Percentiles rank a stretch among this genome's conserved stretches.
phyloP scores from a whole-genome alignment of 2,888 invertebrate species.

The Acronicta leporina region DNA sequence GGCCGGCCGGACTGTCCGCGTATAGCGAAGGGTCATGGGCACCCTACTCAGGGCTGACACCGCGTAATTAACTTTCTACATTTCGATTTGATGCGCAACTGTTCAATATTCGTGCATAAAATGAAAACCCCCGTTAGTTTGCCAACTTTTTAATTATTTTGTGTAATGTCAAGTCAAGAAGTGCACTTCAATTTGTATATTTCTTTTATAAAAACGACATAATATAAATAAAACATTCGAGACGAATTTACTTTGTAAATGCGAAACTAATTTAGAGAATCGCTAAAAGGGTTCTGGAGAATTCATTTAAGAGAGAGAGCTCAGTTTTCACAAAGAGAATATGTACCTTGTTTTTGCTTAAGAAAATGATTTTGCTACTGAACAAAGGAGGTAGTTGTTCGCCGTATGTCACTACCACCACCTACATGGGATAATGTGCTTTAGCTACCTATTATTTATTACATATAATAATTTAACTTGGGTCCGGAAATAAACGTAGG shows the following conservation, averaged over 20 bases:
- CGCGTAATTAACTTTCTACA: conserved; percentile 81
- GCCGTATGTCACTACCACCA: neutral
- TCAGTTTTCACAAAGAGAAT: conserved; percentile 22
- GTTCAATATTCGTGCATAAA: conserved; percentile 71
- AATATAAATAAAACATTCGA: conserved; percentile 26
- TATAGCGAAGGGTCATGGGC: conserved; percentile 48
- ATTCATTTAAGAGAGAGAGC: conserved; percentile 23
- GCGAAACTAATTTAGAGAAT: conserved; percentile 25
- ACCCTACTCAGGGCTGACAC: conserved; percentile 77
- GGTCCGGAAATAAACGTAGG: neutral
- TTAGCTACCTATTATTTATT: no score
- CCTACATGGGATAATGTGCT: no score
- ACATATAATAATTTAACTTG: neutral
- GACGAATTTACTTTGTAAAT: conserved; percentile 19
- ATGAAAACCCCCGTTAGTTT: conserved; percentile 55
- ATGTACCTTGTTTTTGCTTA: conserved; percentile 11
- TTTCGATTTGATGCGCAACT: conserved; percentile 78
- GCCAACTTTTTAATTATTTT: conserved; percentile 51
- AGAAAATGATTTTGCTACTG: conserved; percentile 17
- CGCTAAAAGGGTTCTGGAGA: conserved; percentile 30
- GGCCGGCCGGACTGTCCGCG: conserved; percentile 43
- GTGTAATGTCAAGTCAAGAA: conserved; percentile 19
- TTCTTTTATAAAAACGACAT: conserved; percentile 9
- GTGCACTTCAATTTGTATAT: conserved; percentile 15
- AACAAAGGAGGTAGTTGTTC: conserved; percentile 17